These are phyloP conservation scores for Drosophila setifemur DNA, from an alignment of 1,140 invertebrate genomes.

Conservation along the genomic window DNA sequence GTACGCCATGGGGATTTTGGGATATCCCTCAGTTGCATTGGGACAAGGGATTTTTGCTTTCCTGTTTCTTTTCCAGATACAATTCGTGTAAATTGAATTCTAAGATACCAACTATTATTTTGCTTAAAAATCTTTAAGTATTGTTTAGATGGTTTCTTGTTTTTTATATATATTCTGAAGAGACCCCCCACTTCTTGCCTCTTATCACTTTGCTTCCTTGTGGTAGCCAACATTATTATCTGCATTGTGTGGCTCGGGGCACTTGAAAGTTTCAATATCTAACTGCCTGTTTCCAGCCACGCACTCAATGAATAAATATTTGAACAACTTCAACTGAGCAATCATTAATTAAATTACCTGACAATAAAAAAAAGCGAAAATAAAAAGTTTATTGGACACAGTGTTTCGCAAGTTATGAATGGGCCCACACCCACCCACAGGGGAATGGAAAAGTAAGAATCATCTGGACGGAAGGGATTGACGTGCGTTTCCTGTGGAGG, in stretches of 20 bases:
- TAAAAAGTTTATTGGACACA: conserved; percentile 1
- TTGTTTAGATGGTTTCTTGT: background rate
- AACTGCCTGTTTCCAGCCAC: conserved; percentile 9
- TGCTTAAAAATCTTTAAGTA: too few relatives aligned
- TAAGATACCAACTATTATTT: too few relatives aligned
- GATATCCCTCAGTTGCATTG: background rate
- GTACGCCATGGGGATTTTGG: conserved; percentile 28
- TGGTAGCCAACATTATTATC: conserved; percentile 6
- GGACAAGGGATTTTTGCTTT: background rate
- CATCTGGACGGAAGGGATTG: background rate
- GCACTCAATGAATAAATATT: conserved; percentile 30
- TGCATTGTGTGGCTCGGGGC: background rate
- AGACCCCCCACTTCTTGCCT: background rate
- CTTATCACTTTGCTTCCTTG: conserved; percentile 13
- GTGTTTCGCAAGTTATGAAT: conserved; percentile 22
- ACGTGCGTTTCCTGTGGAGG: conserved; percentile 39
- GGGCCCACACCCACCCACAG: background rate
- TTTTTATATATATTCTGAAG: too few relatives aligned
- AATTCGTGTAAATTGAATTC: too few relatives aligned
- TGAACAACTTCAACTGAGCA: conserved; percentile 37
- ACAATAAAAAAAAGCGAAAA: conserved; percentile 56
- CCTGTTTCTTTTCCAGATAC: too few relatives aligned
- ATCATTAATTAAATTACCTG: conserved; percentile 74
- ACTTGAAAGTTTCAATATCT: conserved; percentile 12
- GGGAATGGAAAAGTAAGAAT: background rate